A percentile compares a stretch with the other conserved stretches of the same genome.
Conservation (phyloP, 1,140 invertebrate genomes). For the Drosophila albomicans region DNA sequence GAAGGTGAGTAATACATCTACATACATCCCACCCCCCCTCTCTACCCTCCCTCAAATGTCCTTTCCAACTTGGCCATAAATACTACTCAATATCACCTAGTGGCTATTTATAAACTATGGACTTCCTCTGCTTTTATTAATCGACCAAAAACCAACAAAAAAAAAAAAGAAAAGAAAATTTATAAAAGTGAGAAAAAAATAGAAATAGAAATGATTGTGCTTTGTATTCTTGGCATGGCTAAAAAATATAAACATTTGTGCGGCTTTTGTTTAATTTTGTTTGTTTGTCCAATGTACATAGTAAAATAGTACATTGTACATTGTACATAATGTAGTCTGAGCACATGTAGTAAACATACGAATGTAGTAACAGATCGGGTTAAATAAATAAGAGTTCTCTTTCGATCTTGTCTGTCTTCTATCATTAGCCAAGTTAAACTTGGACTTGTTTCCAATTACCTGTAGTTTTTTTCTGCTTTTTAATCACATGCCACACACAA, state of each 20-base stretch:
- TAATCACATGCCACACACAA: constrained; percentile 42
- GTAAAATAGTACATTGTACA: neutral
- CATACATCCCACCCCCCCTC: neutral
- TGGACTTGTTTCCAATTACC: constrained; percentile 20
- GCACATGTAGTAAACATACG: constrained; percentile 19
- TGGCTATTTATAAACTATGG: constrained; percentile 44
- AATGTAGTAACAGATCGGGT: constrained; percentile 9
- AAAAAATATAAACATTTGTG: constrained; percentile 68
- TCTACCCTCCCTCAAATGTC: neutral
- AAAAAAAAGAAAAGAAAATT: constrained; percentile 3
- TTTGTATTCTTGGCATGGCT: constrained; percentile 54
- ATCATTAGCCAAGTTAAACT: constrained; percentile 34
- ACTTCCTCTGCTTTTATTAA: constrained; percentile 74
- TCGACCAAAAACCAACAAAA: constrained; percentile 32
- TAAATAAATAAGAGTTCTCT: constrained; percentile 16
- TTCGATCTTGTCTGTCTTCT: constrained; percentile 10
- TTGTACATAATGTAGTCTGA: constrained; percentile 29
- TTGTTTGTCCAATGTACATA: constrained; percentile 60
- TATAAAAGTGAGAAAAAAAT: constrained; percentile 1
- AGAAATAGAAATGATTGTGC: constrained; percentile 46
- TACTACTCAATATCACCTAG: constrained; percentile 9
- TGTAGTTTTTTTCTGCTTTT: constrained; percentile 1
- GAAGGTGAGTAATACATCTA: constrained; percentile 61
- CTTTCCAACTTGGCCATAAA: constrained; percentile 12
- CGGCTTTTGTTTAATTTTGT: constrained; percentile 56